These are phyloP conservation scores for Diorhabda elongata DNA, from an alignment of 1,140 invertebrate genomes.

Conservation along the genomic window DNA sequence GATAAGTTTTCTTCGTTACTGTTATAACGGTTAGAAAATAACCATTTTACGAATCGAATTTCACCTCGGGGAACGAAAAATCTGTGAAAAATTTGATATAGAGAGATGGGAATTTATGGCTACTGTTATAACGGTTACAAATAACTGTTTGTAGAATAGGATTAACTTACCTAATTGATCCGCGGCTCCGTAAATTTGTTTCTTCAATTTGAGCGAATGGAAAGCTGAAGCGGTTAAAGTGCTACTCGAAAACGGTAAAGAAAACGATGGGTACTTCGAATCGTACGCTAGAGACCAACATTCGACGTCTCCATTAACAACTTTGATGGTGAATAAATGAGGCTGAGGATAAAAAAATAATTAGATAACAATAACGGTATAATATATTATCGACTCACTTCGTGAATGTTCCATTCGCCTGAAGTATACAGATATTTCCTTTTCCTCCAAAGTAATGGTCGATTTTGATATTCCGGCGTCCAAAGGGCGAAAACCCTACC, in stretches of 20 bases:
- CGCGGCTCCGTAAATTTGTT: conserved; percentile 23
- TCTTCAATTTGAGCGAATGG: conserved; percentile 25
- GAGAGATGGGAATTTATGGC: too few species aligned
- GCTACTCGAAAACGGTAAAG: conserved; percentile 35
- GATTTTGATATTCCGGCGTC: conserved; percentile 49
- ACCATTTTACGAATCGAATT: too few species aligned
- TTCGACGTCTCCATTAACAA: conserved; percentile 54
- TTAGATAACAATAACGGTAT: conserved; percentile 6
- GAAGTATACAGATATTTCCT: conserved; percentile 51
- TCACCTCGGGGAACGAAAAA: too few species aligned
- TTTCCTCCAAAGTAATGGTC: conserved; percentile 54
- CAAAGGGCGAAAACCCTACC: conserved; percentile 58
- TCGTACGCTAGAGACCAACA: conserved; percentile 53
- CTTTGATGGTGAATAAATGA: conserved; percentile 48
- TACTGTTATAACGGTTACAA: too few species aligned
- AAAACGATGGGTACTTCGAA: conserved; percentile 44
- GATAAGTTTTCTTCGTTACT: too few species aligned
- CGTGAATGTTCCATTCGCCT: conserved; percentile 48
- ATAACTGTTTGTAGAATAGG: too few species aligned
- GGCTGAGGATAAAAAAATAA: conserved; percentile 21
- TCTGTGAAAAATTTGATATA: too few species aligned
- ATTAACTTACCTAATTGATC: conserved; percentile 24
- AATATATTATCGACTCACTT: conserved; percentile 31
- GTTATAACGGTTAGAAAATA: too few species aligned
- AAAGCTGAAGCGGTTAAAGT: conserved; percentile 25